A percentile compares a stretch with the other conserved stretches of the same genome.
phyloP scores from a whole-genome alignment of 2,113 vertebrate genomes.

The Sus scrofa region T2T-Sscrofa CM000812.6:59858501-59859000 shows the following conservation, averaged over 20 bases:
- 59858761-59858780: background rate
- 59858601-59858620: background rate
- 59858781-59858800: background rate
- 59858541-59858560: background rate
- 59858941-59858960: background rate
- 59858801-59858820: background rate
- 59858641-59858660: background rate
- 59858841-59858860: background rate
- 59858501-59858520: background rate
- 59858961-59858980: background rate
- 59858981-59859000: background rate
- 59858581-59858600: background rate
- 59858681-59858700: background rate
- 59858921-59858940: background rate
- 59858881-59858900: background rate
- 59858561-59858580: background rate
- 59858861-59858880: background rate
- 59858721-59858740: background rate
- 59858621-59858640: background rate
- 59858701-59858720: background rate
- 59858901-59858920: background rate
- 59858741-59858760: background rate
- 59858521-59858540: background rate
- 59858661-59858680: background rate
- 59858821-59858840: background rate